Conservation (phyloP, 2,113 vertebrate species). For the Bettongia penicillata region DNA sequence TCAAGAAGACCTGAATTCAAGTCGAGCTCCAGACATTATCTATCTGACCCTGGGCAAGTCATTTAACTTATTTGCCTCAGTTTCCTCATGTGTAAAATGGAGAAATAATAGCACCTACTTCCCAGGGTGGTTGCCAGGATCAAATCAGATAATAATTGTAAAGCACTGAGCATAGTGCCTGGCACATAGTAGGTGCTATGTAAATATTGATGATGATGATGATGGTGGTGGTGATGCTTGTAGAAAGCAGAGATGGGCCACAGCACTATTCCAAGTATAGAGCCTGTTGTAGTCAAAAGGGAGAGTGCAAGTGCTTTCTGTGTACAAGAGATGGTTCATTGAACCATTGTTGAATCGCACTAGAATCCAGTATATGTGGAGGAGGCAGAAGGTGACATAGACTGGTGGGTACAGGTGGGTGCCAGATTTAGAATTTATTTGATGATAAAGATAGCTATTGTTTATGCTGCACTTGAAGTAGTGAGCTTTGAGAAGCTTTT, state of each 20-base stretch:
- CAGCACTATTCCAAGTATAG: not conserved
- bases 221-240: not conserved
- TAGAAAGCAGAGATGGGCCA: not conserved
- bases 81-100: not conserved
- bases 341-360: no score
- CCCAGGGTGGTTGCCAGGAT: not conserved
- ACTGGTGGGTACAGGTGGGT: not conserved
- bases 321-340: not conserved
- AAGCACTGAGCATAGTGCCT: not conserved
- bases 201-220: not conserved
- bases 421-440: not conserved
- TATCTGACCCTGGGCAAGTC: not conserved
- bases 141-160: not conserved
- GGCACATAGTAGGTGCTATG: not conserved
- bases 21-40: not conserved
- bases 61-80: not conserved
- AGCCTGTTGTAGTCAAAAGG: not conserved
- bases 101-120: not conserved
- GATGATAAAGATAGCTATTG: not conserved
- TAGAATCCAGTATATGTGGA: not conserved
- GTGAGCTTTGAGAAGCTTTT: not conserved
- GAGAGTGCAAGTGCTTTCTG: not conserved
- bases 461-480: constrained; percentile 13
- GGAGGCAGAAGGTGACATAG: not conserved
- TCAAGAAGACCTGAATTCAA: not conserved